Conservation (phyloP, 2,113 vertebrate genomes). For the Rhinoptilus africanus region DNA sequence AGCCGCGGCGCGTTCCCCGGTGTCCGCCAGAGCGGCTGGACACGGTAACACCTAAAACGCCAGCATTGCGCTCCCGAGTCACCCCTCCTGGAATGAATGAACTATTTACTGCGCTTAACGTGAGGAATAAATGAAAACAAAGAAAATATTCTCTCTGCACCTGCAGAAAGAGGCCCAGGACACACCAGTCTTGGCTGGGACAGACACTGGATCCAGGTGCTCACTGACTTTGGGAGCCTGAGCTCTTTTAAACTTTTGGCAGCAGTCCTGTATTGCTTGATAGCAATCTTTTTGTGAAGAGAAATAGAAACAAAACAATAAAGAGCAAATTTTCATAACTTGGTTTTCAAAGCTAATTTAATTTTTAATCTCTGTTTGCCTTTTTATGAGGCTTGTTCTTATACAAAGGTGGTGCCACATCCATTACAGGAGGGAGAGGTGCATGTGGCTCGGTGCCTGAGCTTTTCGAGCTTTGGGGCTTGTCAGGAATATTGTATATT, state of each 20-base stretch:
- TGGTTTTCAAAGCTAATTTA: background rate
- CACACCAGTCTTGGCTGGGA: background rate
- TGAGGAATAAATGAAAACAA: background rate
- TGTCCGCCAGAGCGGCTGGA: fast-evolving
- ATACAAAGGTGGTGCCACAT: background rate
- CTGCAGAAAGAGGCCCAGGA: background rate
- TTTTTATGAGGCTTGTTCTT: background rate
- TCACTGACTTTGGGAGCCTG: background rate
- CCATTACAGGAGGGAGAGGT: background rate
- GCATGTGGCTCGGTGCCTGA: fast-evolving
- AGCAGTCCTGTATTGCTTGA: background rate
- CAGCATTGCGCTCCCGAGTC: background rate
- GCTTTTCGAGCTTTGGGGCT: background rate
- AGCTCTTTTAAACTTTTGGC: background rate
- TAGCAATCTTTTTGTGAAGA: background rate
- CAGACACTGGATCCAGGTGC: background rate
- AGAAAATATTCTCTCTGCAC: background rate
- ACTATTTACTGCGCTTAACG: background rate
- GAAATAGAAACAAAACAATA: background rate
- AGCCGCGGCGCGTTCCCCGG: background rate
- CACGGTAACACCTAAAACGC: background rate
- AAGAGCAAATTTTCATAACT: background rate
- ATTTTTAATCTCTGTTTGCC: background rate
- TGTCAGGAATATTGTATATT: background rate
- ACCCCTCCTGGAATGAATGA: fast-evolving